Evolutionary conservation across 2,888 invertebrate species (phyloP).

Genomic region (Drosophila setosimentum): DNA sequence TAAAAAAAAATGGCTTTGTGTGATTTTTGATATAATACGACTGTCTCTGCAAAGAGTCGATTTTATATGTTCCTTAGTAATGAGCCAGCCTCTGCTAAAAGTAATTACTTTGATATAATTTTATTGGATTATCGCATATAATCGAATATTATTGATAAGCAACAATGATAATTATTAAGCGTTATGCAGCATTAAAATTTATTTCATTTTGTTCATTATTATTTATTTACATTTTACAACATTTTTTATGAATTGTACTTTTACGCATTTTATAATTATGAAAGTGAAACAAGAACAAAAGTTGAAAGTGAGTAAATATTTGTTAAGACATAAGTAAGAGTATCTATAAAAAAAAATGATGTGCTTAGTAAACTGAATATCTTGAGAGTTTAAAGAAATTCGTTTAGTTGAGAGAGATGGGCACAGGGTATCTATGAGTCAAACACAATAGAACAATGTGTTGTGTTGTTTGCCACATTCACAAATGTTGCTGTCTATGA

Average conservation of each 20-base stretch:
- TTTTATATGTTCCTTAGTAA: neutral
- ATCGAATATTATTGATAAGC: neutral
- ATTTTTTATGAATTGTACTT: neutral
- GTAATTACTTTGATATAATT: neutral
- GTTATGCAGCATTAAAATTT: neutral
- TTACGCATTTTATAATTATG: neutral
- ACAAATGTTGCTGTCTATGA: constrained; percentile 46
- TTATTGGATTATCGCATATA: neutral
- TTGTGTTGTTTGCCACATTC: constrained; percentile 15
- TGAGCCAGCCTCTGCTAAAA: neutral
- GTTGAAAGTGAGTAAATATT: neutral
- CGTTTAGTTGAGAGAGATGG: neutral
- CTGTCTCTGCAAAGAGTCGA: neutral
- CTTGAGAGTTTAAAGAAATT: neutral
- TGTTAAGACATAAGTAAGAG: neutral
- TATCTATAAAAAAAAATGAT: neutral
- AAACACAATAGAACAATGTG: neutral
- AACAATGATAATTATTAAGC: neutral
- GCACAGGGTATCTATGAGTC: constrained; percentile 3
- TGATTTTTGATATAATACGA: neutral
- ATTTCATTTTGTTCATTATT: neutral
- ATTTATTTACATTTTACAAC: neutral
- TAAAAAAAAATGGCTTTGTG: neutral
- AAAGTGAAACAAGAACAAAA: neutral
- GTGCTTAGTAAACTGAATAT: neutral